Conservation (phyloP, 2,113 vertebrate genomes). For the Salvelinus alpinus region DNA sequence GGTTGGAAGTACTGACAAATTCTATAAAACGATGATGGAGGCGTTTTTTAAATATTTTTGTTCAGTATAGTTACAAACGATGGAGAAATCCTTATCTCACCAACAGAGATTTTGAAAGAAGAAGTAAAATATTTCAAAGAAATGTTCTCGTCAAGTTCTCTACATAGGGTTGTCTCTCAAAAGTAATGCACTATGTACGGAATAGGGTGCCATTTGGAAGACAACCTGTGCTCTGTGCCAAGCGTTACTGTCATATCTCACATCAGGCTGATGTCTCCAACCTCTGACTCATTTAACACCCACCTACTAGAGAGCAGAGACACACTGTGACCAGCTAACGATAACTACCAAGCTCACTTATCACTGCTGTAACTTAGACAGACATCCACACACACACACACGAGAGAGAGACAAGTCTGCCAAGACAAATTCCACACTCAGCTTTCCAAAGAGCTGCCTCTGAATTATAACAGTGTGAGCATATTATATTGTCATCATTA, state of each 20-base stretch:
- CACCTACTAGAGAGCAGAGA: background rate
- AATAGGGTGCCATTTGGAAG: too few species aligned
- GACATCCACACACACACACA: background rate
- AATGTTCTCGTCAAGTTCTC: too few species aligned
- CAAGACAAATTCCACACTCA: background rate
- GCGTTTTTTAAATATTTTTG: too few species aligned
- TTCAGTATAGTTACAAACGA: too few species aligned
- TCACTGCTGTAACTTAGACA: constrained; percentile 2
- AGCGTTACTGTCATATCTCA: background rate
- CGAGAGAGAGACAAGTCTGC: background rate
- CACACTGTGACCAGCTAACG: background rate
- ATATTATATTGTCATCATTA: background rate
- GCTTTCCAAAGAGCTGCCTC: constrained; percentile 6
- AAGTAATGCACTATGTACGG: too few species aligned
- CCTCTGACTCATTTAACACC: constrained; percentile 1
- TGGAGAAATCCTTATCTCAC: too few species aligned
- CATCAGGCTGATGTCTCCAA: background rate
- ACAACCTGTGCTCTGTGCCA: background rate
- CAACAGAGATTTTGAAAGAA: too few species aligned
- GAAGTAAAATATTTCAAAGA: too few species aligned
- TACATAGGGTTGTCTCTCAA: too few species aligned
- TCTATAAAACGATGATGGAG: too few species aligned
- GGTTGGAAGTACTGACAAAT: too few species aligned
- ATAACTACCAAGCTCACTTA: background rate
- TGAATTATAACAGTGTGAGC: background rate